Base-by-base conservation (phyloP, 2,888 invertebrate species). In the Melieria omissa region DNA sequence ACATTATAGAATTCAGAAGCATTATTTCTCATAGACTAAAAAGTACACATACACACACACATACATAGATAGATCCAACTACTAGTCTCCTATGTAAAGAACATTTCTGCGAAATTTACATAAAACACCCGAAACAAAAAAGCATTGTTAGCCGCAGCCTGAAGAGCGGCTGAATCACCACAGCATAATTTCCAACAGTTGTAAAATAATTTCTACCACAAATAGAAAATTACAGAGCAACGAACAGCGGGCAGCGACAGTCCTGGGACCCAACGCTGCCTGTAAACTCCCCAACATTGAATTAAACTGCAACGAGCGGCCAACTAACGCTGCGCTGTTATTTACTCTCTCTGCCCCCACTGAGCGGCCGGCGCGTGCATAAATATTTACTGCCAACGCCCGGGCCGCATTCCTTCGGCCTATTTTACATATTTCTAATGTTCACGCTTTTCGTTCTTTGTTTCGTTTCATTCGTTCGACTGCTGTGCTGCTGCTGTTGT, bases 181-280 rank as follows among this genome's bases (percentile, higher is more conserved):
- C 71, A 71, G 78, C 74, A 77, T 76, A 65, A 76, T 78, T 75
- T 75, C 73, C 71, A 83, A 83, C 83, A 84, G 83, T 78, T 83
- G 83, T 83, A 83, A 82, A 84, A 80, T 83, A 83, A 83, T 83
- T 80, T 77, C 16, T 71, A 75, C 77, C 81, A 76, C 83, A 83
- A 79, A 75, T 80, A 80, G 73, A 79, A 54, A 66, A 44, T 46
- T 44, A 60, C 14, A 45, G n/a, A 45, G 5, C 12, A 60, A 7
- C 12, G 29, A 7, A 14, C 12, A 52, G 14, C n/a, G 52, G 14
- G 52, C 52, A 58, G 41, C 6, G 16, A 58, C 29, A 12, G 12
- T 29, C 44, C 12, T 44, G 29, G 47, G 5, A 62, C 9, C 29
- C 46, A 62, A 62, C 62, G 14, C 49, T 41, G 41, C 16, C 41